Evolutionary conservation across 2,797 vertebrate genomes (phyloP).

Genomic region (Sebastes trivittatus): DNA sequence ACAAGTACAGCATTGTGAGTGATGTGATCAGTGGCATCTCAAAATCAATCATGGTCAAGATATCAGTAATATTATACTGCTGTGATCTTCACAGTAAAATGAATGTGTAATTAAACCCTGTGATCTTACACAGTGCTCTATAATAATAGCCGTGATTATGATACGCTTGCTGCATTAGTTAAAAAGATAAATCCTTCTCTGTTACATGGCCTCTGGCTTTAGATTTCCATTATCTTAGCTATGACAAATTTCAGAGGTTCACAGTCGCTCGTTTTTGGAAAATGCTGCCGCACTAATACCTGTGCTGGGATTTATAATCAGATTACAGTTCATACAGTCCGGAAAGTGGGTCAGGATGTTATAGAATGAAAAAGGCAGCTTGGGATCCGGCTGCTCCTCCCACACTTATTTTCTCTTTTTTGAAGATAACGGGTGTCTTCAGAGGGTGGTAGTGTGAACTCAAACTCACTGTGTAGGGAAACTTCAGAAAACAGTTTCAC

Average conservation of each 20-base stretch:
- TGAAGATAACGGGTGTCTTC: background rate
- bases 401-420: slow-evolving; percentile 6
- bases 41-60: background rate
- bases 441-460: background rate
- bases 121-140: background rate
- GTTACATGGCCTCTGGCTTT: slow-evolving; percentile 6
- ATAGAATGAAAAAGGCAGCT: slow-evolving; percentile 15
- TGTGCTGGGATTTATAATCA: slow-evolving; percentile 34
- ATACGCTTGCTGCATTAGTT: slow-evolving; percentile 1
- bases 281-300: slow-evolving; percentile 27
- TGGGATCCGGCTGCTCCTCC: slow-evolving; percentile 15
- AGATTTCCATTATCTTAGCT: background rate
- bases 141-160: background rate
- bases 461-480: slow-evolving; percentile 7
- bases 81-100: background rate
- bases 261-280: slow-evolving; percentile 4
- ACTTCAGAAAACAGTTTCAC: slow-evolving; percentile 2
- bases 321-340: slow-evolving; percentile 40
- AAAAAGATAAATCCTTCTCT: background rate
- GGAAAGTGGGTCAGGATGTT: slow-evolving; percentile 59
- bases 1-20: background rate
- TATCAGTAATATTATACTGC: background rate
- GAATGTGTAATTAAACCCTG: background rate
- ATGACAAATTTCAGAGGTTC: slow-evolving; percentile 38
- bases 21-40: background rate